A percentile compares a stretch with the other conserved stretches of the same genome.
Evolutionary conservation across 1,140 invertebrate species (phyloP).

Genomic region (Drosophila albomicans): DNA sequence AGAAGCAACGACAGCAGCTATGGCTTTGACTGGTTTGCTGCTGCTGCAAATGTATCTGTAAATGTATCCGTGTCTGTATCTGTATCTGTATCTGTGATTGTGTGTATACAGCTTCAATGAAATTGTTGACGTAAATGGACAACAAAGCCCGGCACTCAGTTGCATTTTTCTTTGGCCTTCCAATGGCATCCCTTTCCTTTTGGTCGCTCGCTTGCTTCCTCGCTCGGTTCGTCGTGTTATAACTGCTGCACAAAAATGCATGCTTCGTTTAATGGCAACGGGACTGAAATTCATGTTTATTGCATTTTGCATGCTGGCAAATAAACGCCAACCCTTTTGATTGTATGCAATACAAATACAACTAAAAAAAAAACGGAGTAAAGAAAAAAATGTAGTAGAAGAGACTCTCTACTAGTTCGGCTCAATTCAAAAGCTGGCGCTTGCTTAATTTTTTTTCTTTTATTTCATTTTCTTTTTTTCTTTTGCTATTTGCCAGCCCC

Average conservation of each 20-base stretch:
- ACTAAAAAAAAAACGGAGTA: slow-evolving; percentile 2
- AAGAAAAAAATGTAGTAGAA: background rate
- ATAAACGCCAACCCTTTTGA: slow-evolving; percentile 38
- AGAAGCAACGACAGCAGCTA: slow-evolving; percentile 2
- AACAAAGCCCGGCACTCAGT: slow-evolving; percentile 77
- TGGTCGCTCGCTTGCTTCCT: background rate
- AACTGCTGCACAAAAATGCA: slow-evolving; percentile 59
- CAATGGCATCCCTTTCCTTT: slow-evolving; percentile 23
- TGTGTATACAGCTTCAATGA: slow-evolving; percentile 59
- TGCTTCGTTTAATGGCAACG: slow-evolving; percentile 69
- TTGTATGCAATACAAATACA: background rate
- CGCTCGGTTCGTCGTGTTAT: slow-evolving; percentile 16
- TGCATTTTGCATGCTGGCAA: slow-evolving; percentile 61
- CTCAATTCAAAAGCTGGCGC: slow-evolving; percentile 49
- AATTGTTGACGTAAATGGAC: slow-evolving; percentile 82
- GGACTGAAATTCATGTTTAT: slow-evolving; percentile 66
- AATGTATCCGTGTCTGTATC: background rate
- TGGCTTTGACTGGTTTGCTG: slow-evolving; percentile 4
- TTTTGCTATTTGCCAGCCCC: slow-evolving; percentile 9
- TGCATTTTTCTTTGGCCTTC: slow-evolving; percentile 49
- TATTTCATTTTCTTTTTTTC: background rate
- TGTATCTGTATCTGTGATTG: slow-evolving; percentile 22
- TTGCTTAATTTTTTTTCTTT: slow-evolving; percentile 57
- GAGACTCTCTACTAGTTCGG: slow-evolving; percentile 5
- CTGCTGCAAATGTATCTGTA: slow-evolving; percentile 11